These are phyloP conservation scores for Vanessa atalanta DNA, from an alignment of 1,140 invertebrate genomes.

Conservation along the genomic window DNA sequence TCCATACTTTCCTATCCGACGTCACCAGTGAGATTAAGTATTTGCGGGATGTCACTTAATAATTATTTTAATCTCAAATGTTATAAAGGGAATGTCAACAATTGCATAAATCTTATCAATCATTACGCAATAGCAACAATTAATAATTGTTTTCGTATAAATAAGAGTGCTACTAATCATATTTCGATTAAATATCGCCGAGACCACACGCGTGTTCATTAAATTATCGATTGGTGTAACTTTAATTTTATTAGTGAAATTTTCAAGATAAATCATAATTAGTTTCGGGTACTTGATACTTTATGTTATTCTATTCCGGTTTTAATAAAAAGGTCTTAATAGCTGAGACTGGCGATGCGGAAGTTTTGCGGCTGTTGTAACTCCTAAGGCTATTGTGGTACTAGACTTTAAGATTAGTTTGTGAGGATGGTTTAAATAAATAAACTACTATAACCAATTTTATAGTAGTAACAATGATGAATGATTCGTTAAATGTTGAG, in stretches of 20 bases:
- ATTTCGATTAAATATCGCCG: conserved; percentile 21
- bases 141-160: conserved; percentile 25
- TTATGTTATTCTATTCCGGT: conserved; percentile 3
- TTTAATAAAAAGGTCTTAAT: neutral
- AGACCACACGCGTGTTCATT: conserved; percentile 32
- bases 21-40: too few relatives aligned
- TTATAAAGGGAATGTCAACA: neutral
- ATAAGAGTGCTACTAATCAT: conserved; percentile 31
- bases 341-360: neutral
- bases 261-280: conserved; percentile 34
- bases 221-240: conserved; percentile 24
- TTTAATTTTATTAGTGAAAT: conserved; percentile 35
- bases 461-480: too few relatives aligned
- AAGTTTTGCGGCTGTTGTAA: neutral
- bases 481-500: too few relatives aligned
- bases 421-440: too few relatives aligned
- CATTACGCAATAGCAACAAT: neutral
- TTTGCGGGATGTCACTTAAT: too few relatives aligned
- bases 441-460: neutral
- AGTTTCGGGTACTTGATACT: neutral
- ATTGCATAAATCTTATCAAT: neutral
- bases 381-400: neutral
- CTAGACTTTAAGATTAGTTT: neutral
- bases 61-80: too few relatives aligned
- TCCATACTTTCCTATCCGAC: too few relatives aligned